Evolutionary conservation across 2,888 invertebrate species (phyloP), one percentile per base, ranked within the genome.

Genomic region (Zootermopsis nevadensis): DNA sequence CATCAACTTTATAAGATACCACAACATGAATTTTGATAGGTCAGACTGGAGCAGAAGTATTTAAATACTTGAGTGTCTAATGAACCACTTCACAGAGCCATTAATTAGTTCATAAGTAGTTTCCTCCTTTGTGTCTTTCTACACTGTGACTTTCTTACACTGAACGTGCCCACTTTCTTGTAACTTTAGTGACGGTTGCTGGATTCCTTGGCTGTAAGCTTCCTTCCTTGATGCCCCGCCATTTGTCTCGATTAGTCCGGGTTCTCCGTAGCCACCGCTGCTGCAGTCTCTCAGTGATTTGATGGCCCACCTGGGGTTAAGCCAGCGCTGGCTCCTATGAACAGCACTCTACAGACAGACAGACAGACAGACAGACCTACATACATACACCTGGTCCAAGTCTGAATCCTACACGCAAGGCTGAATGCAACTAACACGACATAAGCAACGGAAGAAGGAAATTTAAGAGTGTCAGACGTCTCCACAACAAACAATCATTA

Each of bases 221-320:
- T 15, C n/a, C 27, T 77, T 77, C 22, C 33, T 72, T 72, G 72
- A 72, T 72, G 72, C 72, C 35, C 74, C 35, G n/a, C 74, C 77
- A 77, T 77, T 77, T 77, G 77, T 77, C 77, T 77, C 77, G 77
- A 77, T 77, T 77, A 77, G 77, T 19, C 22, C 8, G 53, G 53
- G 48, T 53, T 53, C 77, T 53, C 24, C 35, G 79, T 79, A 79
- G 79, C 79, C 69, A 31, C 10, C 22, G 42, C 22, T 27, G 30
- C 48, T 77, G 53, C 27, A 15, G 30, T 33, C 31, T 55, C 60
- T n/a, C 74, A 38, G 33, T 74, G 74, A 33, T 79, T 60, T 79
- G 79, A 79, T 79, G 33, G 79, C 79, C 60, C 79, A 79, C 79
- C 79, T 79, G 79, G 60, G 55, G 55, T 79, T 60, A 55, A 55